phyloP scores from a whole-genome alignment of 92 coral and sea anemone genomes.

The Zoanthus solanderi region DNA sequence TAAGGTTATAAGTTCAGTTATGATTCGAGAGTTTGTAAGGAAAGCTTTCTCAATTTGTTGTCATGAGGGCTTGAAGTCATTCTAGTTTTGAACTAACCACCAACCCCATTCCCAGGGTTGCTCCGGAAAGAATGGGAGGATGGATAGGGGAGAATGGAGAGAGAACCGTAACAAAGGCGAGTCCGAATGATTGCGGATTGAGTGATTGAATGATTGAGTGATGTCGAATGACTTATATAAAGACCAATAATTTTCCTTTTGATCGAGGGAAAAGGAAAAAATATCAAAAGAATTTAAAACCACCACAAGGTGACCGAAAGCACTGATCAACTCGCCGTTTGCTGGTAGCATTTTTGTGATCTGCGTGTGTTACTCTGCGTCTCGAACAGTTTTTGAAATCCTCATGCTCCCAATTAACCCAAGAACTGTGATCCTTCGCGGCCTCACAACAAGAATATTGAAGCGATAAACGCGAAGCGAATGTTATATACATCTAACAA shows the following conservation, averaged over 20 bases:
- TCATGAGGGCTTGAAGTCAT: constrained; percentile 40
- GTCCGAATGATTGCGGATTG: constrained; percentile 34
- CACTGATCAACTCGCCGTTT: too few relatives aligned
- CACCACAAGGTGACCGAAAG: too few relatives aligned
- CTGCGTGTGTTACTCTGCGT: too few relatives aligned
- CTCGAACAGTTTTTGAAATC: too few relatives aligned
- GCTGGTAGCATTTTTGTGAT: too few relatives aligned
- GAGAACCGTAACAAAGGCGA: constrained; percentile 38
- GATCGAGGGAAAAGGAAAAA: neutral
- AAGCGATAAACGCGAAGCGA: too few relatives aligned
- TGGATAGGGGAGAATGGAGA: constrained; percentile 20
- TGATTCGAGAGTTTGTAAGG: neutral
- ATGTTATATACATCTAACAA: too few relatives aligned
- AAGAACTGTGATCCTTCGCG: too few relatives aligned
- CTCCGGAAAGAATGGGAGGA: constrained; percentile 1
- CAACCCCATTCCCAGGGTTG: constrained; percentile 37
- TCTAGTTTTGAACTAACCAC: constrained; percentile 38
- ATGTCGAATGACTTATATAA: neutral
- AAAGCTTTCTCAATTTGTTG: constrained; percentile 25
- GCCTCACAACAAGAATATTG: too few relatives aligned
- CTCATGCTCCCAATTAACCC: too few relatives aligned
- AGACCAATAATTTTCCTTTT: neutral
- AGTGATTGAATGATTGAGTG: constrained; percentile 31
- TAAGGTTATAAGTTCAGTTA: neutral
- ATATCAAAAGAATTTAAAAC: too few relatives aligned